Evolutionary conservation across 2,113 vertebrate species (phyloP).

Genomic region (Perca flavescens): DNA sequence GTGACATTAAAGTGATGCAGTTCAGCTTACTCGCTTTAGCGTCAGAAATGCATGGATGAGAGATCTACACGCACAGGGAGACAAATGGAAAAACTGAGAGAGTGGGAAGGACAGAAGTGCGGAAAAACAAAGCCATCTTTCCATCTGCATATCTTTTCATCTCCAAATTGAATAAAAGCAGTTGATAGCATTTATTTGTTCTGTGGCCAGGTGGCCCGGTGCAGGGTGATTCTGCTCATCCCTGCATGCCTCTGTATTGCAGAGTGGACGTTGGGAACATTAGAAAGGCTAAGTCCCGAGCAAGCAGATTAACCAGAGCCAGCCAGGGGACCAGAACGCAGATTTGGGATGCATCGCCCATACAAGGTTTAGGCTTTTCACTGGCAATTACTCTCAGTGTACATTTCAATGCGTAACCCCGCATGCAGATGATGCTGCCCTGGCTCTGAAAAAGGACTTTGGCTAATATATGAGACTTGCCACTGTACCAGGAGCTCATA

Average conservation of each 20-base stretch:
- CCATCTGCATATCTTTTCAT: conserved; percentile 42
- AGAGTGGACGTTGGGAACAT: conserved; percentile 57
- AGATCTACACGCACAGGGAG: conserved; percentile 12
- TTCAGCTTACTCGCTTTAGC: conserved; percentile 61
- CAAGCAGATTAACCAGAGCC: conserved; percentile 74
- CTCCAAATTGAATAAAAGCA: conserved; percentile 33
- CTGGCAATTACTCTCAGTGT: conserved; percentile 76
- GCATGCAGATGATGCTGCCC: conserved; percentile 44
- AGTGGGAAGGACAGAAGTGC: not conserved
- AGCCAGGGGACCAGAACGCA: conserved; percentile 60
- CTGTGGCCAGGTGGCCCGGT: conserved; percentile 30
- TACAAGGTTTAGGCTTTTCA: conserved; percentile 78
- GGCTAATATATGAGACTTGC: conserved; percentile 68
- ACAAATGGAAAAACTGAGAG: conserved; percentile 8
- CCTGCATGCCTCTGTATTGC: conserved; percentile 49
- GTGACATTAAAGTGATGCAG: conserved; percentile 76
- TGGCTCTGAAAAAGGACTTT: conserved; percentile 58
- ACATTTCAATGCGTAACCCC: conserved; percentile 58
- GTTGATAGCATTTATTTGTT: conserved; percentile 53
- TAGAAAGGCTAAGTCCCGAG: conserved; percentile 63
- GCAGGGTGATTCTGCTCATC: conserved; percentile 62
- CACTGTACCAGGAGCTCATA: conserved; percentile 48
- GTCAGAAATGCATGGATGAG: conserved; percentile 34
- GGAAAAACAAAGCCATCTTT: conserved; percentile 14
- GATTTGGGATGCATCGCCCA: conserved; percentile 74